Evolutionary conservation across 2,113 vertebrate genomes (phyloP), one percentile per base, ranked within the genome.

Genomic region (Megaceryle maxima): DNA sequence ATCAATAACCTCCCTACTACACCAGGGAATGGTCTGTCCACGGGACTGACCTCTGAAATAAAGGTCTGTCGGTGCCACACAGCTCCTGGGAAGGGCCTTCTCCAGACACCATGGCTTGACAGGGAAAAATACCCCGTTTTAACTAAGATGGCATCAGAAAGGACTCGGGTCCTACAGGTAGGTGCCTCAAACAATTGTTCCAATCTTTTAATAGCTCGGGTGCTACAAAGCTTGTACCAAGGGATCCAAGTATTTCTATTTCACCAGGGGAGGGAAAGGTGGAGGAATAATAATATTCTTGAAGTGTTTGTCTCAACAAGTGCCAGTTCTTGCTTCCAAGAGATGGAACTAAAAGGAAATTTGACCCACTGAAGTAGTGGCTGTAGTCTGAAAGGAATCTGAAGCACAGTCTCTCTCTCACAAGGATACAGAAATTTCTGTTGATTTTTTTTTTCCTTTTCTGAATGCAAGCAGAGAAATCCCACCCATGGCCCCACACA

Each of bases 21-120:
- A 24, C 11, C 2, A 1, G 75, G 43, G 56, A 33, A 46, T 16
- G 78, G 3, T 66, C 31, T 56, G 20, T 2, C 37, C 26, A 0
- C 19, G 11, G 59, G 20, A 39, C 37, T 39, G 75, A 41, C 41
- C 75, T 13, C 41, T 1, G 24, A 28, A 57, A 22, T 3, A 10
- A 48, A 15, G 2, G 4, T 16, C 56, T 20, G 53, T 3, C 10
- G 3, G 33, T 25, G 35, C 67, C 10, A 1, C 37, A 1, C 28
- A 8, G 43, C 44, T n/a, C 60, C 33, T 3, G 29, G 24, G 31
- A 56, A 3, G 31, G 6, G 43, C 37, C 22, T 29, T n/a, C 72
- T 44, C 63, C 72, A 46, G 77, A 4, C 14, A 50, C 50, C 56
- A 6, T 0, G 7, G 63, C 10, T 22, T 11, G 6, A 8, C 51